Base-by-base conservation (phyloP, 2,888 invertebrate genomes). In the Carcina quercana region DNA sequence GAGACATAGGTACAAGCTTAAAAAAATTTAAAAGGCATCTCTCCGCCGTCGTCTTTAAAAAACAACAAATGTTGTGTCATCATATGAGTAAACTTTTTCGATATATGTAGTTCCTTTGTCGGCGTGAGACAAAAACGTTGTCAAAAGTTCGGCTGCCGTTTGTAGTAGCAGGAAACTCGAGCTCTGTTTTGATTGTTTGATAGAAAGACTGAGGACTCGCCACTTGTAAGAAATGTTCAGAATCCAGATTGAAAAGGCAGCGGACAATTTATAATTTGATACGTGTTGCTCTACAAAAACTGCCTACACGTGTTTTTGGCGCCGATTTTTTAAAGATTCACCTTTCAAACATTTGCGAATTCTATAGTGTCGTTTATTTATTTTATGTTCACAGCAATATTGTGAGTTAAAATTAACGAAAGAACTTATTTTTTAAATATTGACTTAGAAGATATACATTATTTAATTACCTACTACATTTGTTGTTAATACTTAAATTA, bases 171-270 rank as follows among this genome's bases (percentile, higher is more conserved):
- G 54, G 59, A 50, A 48, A 54, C 53, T 59, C 53, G 48, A 56
- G 60, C 60, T 65, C 50, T 76, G 59, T 76, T 76, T 74, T 79
- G 74, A 78, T 75, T 67, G 62, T 75, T 64, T 63, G 71, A 74
- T 73, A 70, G 45, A 52, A 59, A 69, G 62, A 64, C 66, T 59
- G 59, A 56, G 64, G 60, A 61, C 55, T 58, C 54, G 56, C 53
- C 64, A 69, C 67, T 74, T 72, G 57, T 53, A 50, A 22, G 8
- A 8, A 24, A n/a, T 24, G 6, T 24, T 24, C 10, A 8, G 62
- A 66, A 58, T 67, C 59, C 59, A 47, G 50, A 22, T 12, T 42
- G 48, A 57, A 60, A 55, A 50, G 41, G 43, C 48, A 45, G 47
- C 42, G 50, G 51, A 60, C 53, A 63, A 58, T 59, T 42, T 45